phyloP scores from a whole-genome alignment of 2,797 vertebrate genomes.

The Phataginus tetradactyla region DNA sequence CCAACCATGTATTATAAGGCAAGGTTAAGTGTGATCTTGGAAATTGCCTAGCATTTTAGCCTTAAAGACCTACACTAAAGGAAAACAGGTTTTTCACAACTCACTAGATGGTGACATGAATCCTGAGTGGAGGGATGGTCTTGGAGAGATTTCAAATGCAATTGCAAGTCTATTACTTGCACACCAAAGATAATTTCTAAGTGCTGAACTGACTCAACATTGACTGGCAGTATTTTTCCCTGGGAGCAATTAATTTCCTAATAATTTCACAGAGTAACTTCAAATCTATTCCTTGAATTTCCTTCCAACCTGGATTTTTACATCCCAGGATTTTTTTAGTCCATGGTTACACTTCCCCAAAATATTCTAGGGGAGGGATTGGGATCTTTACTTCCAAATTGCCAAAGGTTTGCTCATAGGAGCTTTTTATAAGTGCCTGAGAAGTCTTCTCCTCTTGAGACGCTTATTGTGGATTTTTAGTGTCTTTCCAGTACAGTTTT shows the following conservation, averaged over 20 bases:
- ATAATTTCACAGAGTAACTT: conserved; percentile 2
- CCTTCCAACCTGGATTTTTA: background rate
- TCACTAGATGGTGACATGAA: conserved; percentile 25
- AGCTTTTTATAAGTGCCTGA: background rate
- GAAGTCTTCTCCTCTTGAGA: background rate
- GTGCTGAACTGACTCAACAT: background rate
- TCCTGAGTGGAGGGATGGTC: conserved; percentile 24
- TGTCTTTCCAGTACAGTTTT: conserved; percentile 32
- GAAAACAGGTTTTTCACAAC: conserved; percentile 32
- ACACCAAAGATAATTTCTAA: conserved; percentile 27
- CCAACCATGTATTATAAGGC: background rate
- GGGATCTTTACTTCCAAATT: background rate
- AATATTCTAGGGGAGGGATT: background rate
- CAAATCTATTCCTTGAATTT: conserved; percentile 26
- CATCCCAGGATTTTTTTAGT: background rate
- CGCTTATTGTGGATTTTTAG: background rate
- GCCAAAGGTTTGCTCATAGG: background rate
- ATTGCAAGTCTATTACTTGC: conserved; percentile 26
- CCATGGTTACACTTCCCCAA: background rate
- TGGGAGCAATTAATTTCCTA: conserved; percentile 13
- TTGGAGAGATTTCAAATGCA: conserved; percentile 40
- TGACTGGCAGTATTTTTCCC: conserved; percentile 1
- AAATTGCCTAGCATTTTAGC: background rate
- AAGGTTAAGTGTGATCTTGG: background rate
- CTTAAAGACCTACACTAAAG: background rate